Evolutionary conservation across 2,113 vertebrate species (phyloP), one percentile per base, ranked within the genome.

Genomic region (Gymnocephalus cernua): DNA sequence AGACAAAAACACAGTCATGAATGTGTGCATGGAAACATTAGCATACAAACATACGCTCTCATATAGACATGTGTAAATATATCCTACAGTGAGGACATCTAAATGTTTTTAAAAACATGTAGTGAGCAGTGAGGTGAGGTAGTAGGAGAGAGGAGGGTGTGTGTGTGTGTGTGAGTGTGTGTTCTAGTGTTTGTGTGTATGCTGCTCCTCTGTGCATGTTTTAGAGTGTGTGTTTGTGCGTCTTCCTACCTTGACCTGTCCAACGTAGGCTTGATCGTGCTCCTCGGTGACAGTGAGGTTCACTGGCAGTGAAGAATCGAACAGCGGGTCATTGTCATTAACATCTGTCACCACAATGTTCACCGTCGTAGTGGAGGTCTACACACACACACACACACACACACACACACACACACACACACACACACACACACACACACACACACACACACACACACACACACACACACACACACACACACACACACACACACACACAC

Each of bases 271-370:
- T 56, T 97, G 96, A 56, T 94, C 94, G 93, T 96, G 95, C 86
- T 97, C 97, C 77, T 99, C 98, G 15, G 90, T 93, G 82, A 99
- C 97, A 1, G 97, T 97, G 11, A 99, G 88, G 90, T 99, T 99
- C 91, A 90, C 95, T 9, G 96, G 96, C 58, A 99, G 94, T 65
- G 96, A 96, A 18, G 93, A 87, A 86, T 98, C 96, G 84, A 99
- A 99, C 74, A 95, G 85, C 0, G 98, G 98, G 48, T 97, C 97
- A 0, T 99, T 99, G 94, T 99, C 98, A 74, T 99, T 99, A 74
- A 99, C 97, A 61, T 99, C 98, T 0, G 96, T 98, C 91, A 99
- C 98, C 86, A 96, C 94, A 9, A 99, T 93, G 19, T 96, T 96
- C 80, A 99, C 97, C 0, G 94, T 97, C 15, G 96, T 95, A 53